Percentiles rank a stretch among this genome's conserved stretches.
phyloP scores from a whole-genome alignment of 2,888 invertebrate genomes.

The Phanerotoma sp. region DNA sequence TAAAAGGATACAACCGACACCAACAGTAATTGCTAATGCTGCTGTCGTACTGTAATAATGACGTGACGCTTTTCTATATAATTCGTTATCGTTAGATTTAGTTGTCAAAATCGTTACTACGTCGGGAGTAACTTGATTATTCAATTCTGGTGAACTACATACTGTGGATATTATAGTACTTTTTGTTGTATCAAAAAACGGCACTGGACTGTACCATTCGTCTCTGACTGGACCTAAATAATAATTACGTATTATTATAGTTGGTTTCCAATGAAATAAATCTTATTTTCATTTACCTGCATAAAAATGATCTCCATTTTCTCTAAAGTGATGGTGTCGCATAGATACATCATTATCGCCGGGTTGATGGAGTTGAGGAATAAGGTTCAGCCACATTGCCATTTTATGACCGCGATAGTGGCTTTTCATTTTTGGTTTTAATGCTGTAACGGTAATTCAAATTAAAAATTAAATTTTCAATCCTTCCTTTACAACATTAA shows the following conservation, averaged over 20 bases:
- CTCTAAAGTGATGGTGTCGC: conserved; percentile 77
- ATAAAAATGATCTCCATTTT: conserved; percentile 72
- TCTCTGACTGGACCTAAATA: conserved; percentile 51
- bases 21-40: conserved; percentile 75
- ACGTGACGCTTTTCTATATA: conserved; percentile 61
- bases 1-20: conserved; percentile 71
- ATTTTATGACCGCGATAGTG: conserved; percentile 89
- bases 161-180: conserved; percentile 46
- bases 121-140: conserved; percentile 48
- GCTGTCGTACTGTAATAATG: conserved; percentile 72
- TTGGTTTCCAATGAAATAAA: not conserved
- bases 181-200: conserved; percentile 48
- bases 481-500: not conserved
- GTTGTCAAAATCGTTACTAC: conserved; percentile 49
- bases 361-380: conserved; percentile 81
- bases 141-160: conserved; percentile 46
- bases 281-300: conserved; percentile 62
- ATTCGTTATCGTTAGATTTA: conserved; percentile 60
- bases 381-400: conserved; percentile 85
- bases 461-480: conserved; percentile 3
- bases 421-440: conserved; percentile 73
- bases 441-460: conserved; percentile 59
- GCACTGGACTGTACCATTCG: conserved; percentile 54
- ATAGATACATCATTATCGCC: conserved; percentile 71
- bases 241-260: not conserved